phyloP scores from a whole-genome alignment of 2,888 invertebrate genomes.

The Xanthorhoe designata region DNA sequence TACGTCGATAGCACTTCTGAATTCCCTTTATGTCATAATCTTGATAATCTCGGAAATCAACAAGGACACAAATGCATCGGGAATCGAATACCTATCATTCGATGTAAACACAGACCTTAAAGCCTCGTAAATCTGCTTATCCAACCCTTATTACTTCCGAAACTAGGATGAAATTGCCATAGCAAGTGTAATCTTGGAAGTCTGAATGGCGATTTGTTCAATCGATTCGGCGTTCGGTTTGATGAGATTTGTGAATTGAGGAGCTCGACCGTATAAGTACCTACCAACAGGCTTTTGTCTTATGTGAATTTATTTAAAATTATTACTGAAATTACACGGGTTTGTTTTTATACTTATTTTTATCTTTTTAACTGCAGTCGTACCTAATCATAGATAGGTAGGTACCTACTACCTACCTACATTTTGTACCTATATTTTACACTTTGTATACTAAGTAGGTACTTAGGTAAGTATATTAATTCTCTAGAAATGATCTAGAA shows the following conservation, averaged over 20 bases:
- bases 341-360: too few relatives aligned
- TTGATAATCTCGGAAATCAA: constrained; percentile 47
- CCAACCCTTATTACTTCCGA: neutral
- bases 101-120: constrained; percentile 46
- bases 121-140: constrained; percentile 18
- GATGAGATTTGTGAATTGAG: constrained; percentile 39
- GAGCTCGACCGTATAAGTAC: constrained; percentile 29
- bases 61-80: constrained; percentile 51
- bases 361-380: too few relatives aligned
- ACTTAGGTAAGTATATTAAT: too few relatives aligned
- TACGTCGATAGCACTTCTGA: neutral
- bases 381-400: too few relatives aligned
- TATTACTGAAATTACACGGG: too few relatives aligned
- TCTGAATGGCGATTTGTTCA: constrained; percentile 34
- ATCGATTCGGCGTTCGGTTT: constrained; percentile 41
- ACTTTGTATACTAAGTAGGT: too few relatives aligned
- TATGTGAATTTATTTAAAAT: neutral
- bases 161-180: constrained; percentile 4
- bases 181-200: constrained; percentile 13
- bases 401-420: too few relatives aligned
- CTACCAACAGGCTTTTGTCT: constrained; percentile 5
- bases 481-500: neutral
- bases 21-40: constrained; percentile 26
- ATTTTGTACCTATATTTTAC: too few relatives aligned
- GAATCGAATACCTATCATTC: constrained; percentile 51